Evolutionary conservation across 2,113 vertebrate species (phyloP), one percentile per base, ranked within the genome.

Genomic region (Proteles cristata): DNA sequence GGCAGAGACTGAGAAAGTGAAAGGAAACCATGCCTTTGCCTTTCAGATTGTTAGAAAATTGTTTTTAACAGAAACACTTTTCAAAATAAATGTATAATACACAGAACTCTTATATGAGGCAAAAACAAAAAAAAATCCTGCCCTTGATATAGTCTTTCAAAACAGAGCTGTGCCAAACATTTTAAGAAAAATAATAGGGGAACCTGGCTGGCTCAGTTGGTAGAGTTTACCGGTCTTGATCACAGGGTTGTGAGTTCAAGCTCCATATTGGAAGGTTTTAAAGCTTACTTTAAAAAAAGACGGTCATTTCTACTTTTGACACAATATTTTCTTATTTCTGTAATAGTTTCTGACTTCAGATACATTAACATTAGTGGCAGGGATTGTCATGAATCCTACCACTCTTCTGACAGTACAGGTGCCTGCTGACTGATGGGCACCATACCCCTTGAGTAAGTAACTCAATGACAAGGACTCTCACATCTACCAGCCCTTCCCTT

Each of bases 381-480:
- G 88, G 88, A 90, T n/a, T 69, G 94, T 79, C 53, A 61, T 80
- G 90, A 84, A 45, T 69, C 97, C 79, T 80, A 90, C 88, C 43
- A 89, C 63, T 1, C 0, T 0, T 94, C 28, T 80, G 94, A 33
- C 58, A 21, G 58, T 23, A 58, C 58, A 58, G 58, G 58, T 93
- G 12, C 15, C 77, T 95, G 4, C 10, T 61, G 88, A 68, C 71
- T 43, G 73, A 90, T 76, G 96, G 88, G 86, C 82, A 97, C 16
- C 68, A 71, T 69, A 71, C 63, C 97, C 95, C 96, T 31, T 53
- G 77, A 58, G 83, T 66, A 91, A 68, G 12, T 14, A 96, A 94
- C 88, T 84, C 90, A 66, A 48, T 77, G 84, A 83, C 94, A 97
- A 97, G 63, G 76, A 68, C 95, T 96, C 97, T 96, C 87, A 76